Evolutionary conservation across 2,113 vertebrate genomes (phyloP).

Genomic region (Psilopsiagon aymara): DNA sequence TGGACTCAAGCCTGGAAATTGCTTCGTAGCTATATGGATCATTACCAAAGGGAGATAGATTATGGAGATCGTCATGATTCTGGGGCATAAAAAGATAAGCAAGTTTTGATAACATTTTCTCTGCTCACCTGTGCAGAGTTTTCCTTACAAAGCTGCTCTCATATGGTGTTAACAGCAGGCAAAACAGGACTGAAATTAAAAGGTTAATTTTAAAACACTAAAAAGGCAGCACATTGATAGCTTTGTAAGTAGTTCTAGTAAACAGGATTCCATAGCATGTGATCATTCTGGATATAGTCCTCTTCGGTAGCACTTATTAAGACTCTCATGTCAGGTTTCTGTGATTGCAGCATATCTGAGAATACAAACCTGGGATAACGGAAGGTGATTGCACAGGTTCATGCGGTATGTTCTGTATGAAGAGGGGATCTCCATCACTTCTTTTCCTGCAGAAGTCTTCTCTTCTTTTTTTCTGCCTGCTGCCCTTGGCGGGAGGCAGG

Average conservation of each 20-base stretch:
- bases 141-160: neutral
- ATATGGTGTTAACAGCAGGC: neutral
- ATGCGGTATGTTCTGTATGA: neutral
- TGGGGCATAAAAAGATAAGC: neutral
- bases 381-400: neutral
- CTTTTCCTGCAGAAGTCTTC: too few relatives aligned
- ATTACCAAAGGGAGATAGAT: neutral
- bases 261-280: neutral
- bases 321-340: neutral
- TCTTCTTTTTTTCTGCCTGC: neutral
- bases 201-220: neutral
- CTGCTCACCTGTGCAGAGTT: neutral
- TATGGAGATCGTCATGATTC: neutral
- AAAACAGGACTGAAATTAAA: neutral
- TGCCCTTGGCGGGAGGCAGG: neutral
- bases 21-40: neutral
- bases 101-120: neutral
- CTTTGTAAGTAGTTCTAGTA: neutral
- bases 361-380: neutral
- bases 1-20: slow-evolving; percentile 6
- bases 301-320: neutral
- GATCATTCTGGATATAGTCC: neutral
- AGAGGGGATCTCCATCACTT: neutral
- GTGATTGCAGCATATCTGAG: neutral
- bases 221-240: neutral